Conservation (phyloP, 1,140 invertebrate genomes). For the Antheraea mylitta region DNA sequence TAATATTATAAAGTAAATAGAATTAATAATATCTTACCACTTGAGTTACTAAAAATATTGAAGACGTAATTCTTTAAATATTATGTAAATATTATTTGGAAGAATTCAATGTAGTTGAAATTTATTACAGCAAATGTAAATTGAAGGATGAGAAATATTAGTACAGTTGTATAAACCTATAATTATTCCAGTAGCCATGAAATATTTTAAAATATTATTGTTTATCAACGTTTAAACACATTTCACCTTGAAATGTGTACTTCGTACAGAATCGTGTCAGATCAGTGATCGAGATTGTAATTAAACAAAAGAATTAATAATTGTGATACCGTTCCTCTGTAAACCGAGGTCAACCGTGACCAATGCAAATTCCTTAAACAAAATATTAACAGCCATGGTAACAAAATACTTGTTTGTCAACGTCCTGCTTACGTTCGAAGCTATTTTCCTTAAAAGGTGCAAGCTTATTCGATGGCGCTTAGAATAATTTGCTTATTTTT, state of each 20-base stretch:
- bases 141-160: background rate
- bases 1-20: background rate
- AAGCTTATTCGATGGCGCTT: conserved; percentile 15
- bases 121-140: background rate
- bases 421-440: background rate
- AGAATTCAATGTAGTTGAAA: background rate
- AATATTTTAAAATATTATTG: background rate
- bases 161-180: background rate
- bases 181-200: background rate
- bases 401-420: conserved; percentile 19
- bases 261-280: background rate
- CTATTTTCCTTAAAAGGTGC: background rate
- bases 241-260: background rate
- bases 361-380: conserved; percentile 50
- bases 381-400: conserved; percentile 36
- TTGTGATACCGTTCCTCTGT: conserved; percentile 56
- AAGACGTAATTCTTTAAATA: background rate
- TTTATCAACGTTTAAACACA: background rate
- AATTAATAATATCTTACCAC: background rate
- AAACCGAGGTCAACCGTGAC: conserved; percentile 64
- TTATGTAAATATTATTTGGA: background rate
- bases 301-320: conserved; percentile 59
- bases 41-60: background rate
- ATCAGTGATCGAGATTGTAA: conserved; percentile 17
- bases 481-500: conserved; percentile 31